Conservation (phyloP, 2,113 vertebrate genomes). For the Panthera leo region DNA sequence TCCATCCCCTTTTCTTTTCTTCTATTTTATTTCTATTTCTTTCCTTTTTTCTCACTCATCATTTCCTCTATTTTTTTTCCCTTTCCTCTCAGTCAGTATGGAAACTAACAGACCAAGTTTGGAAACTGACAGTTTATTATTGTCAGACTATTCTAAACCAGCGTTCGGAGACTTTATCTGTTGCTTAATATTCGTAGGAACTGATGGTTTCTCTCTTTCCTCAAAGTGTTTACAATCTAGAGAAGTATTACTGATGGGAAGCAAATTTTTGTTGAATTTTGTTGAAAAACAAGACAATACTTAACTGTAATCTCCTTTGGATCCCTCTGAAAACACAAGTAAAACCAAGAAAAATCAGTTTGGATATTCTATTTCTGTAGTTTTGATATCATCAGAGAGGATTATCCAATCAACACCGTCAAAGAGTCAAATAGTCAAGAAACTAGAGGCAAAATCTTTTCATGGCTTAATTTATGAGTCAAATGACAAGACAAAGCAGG, state of each 20-base stretch:
- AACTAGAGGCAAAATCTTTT: neutral
- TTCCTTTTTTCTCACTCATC: neutral
- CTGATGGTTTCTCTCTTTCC: neutral
- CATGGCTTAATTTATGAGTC: slow-evolving; percentile 11
- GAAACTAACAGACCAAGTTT: neutral
- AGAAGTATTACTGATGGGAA: neutral
- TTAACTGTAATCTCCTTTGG: slow-evolving; percentile 45
- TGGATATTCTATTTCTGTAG: neutral
- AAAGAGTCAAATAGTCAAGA: neutral
- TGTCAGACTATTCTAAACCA: neutral
- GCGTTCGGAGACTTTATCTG: neutral
- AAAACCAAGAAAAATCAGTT: neutral
- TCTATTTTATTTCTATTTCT: neutral
- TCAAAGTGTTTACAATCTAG: neutral
- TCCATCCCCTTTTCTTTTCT: neutral
- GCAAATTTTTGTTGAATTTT: neutral
- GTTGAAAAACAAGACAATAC: slow-evolving; percentile 29
- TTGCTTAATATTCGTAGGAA: neutral
- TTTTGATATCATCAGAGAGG: neutral
- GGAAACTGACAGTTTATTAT: neutral
- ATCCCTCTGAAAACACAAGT: slow-evolving; percentile 7
- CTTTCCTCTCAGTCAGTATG: neutral
- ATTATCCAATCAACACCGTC: neutral
- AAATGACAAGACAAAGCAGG: neutral
- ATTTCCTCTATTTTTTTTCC: neutral